A percentile compares a stretch with the other conserved stretches of the same genome.
Evolutionary conservation across 2,113 vertebrate species (phyloP).

Genomic region (Stigmatopora nigra): DNA sequence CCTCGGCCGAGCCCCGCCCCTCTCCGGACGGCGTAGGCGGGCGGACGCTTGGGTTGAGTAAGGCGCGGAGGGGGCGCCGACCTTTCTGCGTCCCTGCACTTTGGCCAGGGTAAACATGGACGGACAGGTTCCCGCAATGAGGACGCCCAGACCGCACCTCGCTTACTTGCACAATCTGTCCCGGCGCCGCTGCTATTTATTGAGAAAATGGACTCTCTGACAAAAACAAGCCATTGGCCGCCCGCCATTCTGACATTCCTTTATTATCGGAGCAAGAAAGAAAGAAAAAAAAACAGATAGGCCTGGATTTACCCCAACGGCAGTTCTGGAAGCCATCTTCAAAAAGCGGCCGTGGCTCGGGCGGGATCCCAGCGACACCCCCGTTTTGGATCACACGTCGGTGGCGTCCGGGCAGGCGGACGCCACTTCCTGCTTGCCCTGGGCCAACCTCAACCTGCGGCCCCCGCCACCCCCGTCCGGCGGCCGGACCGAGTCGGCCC

Average conservation of each 20-base stretch:
- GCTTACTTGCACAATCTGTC: neutral
- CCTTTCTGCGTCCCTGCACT: conserved; percentile 24
- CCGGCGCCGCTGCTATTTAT: neutral
- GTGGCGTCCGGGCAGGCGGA: conserved; percentile 70
- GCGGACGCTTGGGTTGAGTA: too few species aligned
- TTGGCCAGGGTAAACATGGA: neutral
- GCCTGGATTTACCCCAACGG: too few species aligned
- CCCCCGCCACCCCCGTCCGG: neutral
- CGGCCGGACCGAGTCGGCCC: conserved; percentile 49
- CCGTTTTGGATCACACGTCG: conserved; percentile 61
- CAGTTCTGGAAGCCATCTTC: too few species aligned
- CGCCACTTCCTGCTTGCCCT: conserved; percentile 41
- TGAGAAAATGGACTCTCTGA: neutral
- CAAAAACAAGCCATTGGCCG: neutral
- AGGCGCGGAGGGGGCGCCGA: conserved; percentile 5
- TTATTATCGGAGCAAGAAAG: too few species aligned
- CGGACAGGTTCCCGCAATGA: neutral
- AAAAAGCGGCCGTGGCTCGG: too few species aligned
- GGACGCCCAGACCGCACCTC: neutral
- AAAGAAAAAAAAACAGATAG: too few species aligned
- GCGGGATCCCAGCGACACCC: too few species aligned
- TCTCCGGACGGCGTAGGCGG: neutral
- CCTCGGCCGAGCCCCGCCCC: neutral
- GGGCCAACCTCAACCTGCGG: conserved; percentile 42
- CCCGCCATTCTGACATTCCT: too few species aligned